These are phyloP conservation scores for Zeugodacus cucurbitae DNA, from an alignment of 1,140 invertebrate species.

Conservation along the genomic window DNA sequence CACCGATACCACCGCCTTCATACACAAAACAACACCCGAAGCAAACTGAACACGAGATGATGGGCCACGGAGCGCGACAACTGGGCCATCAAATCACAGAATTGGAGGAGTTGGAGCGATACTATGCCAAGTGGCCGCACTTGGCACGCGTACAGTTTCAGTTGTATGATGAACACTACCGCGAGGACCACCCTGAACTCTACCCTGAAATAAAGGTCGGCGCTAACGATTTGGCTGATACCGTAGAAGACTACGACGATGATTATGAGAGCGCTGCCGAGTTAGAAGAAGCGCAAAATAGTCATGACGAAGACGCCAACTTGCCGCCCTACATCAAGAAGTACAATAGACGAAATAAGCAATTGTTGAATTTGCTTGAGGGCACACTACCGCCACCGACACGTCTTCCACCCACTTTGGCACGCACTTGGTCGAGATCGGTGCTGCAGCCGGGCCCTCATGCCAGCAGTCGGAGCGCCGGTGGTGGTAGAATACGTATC, in stretches of 20 bases:
- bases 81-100: constrained; percentile 61
- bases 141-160: constrained; percentile 59
- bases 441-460: constrained; percentile 48
- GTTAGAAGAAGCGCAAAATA: constrained; percentile 54
- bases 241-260: constrained; percentile 49
- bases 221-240: neutral
- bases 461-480: constrained; percentile 36
- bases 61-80: constrained; percentile 2
- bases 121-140: constrained; percentile 63
- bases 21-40: constrained; percentile 8
- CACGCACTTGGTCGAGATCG: constrained; percentile 45
- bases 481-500: constrained; percentile 45
- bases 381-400: constrained; percentile 54
- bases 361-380: constrained; percentile 59
- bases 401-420: neutral
- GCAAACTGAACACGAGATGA: neutral
- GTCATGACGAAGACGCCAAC: constrained; percentile 55
- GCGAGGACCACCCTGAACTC: constrained; percentile 54
- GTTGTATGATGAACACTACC: constrained; percentile 58
- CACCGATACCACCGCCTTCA: constrained; percentile 40
- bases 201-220: constrained; percentile 41
- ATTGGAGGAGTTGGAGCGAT: constrained; percentile 58
- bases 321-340: constrained; percentile 63
- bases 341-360: constrained; percentile 61
- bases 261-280: constrained; percentile 60